These are phyloP conservation scores for Podilymbus podiceps DNA, from an alignment of 2,113 vertebrate genomes.

Conservation along the genomic window DNA sequence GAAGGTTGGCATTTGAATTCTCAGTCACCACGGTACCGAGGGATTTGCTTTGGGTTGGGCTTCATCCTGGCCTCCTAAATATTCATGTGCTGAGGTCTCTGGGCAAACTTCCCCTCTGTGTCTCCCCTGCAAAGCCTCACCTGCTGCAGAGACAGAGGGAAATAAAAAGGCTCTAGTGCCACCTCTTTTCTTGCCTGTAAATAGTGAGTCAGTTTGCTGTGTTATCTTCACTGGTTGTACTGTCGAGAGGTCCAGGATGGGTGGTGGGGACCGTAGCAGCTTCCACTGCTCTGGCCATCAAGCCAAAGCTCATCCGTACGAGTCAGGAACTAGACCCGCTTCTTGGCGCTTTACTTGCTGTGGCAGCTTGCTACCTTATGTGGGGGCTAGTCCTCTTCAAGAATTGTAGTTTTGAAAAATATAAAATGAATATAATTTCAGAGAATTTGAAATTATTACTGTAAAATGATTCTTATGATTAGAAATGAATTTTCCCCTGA, in stretches of 20 bases:
- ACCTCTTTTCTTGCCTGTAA: not conserved
- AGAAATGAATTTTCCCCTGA: not conserved
- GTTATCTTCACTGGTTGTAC: not conserved
- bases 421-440: not conserved
- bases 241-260: not conserved
- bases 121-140: too few relatives aligned
- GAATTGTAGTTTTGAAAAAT: not conserved
- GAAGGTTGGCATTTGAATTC: not conserved
- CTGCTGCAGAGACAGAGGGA: not conserved
- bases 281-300: not conserved
- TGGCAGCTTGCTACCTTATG: accelerated
- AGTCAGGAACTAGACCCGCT: accelerated
- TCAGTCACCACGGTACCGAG: not conserved
- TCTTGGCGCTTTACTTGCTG: not conserved
- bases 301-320: not conserved
- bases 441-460: not conserved
- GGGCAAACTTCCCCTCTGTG: not conserved
- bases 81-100: accelerated
- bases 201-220: not conserved
- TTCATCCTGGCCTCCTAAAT: not conserved
- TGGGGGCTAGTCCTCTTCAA: not conserved
- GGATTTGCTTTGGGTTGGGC: not conserved
- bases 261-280: not conserved
- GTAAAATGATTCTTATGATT: not conserved
- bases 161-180: not conserved